Conservation (phyloP, 1,140 invertebrate species). For the Rhizoglyphus robini region DNA sequence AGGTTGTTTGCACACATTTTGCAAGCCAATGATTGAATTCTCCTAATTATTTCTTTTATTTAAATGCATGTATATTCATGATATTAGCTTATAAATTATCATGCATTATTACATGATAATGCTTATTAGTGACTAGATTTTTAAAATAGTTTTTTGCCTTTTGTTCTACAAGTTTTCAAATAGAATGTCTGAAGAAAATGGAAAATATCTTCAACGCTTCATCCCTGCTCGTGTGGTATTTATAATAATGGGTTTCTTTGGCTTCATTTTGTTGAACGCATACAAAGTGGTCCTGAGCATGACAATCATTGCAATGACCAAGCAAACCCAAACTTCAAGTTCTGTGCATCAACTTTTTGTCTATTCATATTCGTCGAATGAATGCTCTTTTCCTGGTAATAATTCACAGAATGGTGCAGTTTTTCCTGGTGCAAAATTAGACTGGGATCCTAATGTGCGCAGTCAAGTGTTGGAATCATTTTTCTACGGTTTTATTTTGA, state of each 20-base stretch:
- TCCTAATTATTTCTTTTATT: too few relatives aligned
- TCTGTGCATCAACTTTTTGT: too few relatives aligned
- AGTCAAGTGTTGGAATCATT: conserved; percentile 59
- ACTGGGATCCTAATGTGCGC: conserved; percentile 25
- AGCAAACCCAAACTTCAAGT: too few relatives aligned
- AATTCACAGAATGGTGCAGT: not conserved
- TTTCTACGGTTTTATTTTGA: conserved; percentile 70
- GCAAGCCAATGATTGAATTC: too few relatives aligned
- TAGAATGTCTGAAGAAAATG: too few relatives aligned
- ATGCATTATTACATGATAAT: too few relatives aligned
- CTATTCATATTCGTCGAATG: not conserved
- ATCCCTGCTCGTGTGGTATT: conserved; percentile 21
- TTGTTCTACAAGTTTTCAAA: too few relatives aligned
- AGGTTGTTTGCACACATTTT: too few relatives aligned
- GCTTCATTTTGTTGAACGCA: conserved; percentile 22
- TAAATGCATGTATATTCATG: too few relatives aligned
- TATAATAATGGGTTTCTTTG: conserved; percentile 24
- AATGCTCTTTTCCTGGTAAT: not conserved
- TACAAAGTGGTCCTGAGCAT: conserved; percentile 25
- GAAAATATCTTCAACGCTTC: not conserved
- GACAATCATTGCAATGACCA: conserved; percentile 25
- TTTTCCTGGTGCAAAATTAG: conserved; percentile 8
- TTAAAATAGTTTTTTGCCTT: too few relatives aligned
- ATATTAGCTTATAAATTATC: too few relatives aligned
- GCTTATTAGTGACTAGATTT: too few relatives aligned